A percentile compares a stretch with the other conserved stretches of the same genome.
phyloP scores from a whole-genome alignment of 2,888 invertebrate species.

The Pandemis cinnamomeana region DNA sequence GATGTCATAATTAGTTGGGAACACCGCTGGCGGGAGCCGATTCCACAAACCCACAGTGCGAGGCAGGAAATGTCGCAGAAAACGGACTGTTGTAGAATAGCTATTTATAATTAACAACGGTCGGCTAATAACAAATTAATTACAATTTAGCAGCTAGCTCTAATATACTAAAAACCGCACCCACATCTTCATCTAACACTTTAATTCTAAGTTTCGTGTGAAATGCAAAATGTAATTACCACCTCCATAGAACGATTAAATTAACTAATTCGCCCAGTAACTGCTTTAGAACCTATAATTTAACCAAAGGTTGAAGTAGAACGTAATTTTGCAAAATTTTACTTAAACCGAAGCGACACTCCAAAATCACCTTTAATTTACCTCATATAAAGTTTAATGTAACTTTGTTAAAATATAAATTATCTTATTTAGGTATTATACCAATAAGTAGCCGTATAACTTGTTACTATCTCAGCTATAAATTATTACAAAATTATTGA shows the following conservation, averaged over 20 bases:
- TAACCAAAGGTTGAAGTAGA: constrained; percentile 33
- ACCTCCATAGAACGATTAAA: constrained; percentile 28
- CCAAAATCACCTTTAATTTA: neutral
- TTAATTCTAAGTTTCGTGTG: constrained; percentile 9
- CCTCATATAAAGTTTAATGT: neutral
- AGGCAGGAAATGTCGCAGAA: too few species aligned
- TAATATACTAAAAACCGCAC: neutral
- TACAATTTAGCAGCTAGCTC: too few species aligned
- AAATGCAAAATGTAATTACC: constrained; percentile 36
- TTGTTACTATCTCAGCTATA: constrained; percentile 30
- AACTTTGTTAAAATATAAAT: constrained; percentile 13
- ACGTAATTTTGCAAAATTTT: constrained; percentile 5
- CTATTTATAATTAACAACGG: too few species aligned
- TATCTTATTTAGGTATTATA: constrained; percentile 39
- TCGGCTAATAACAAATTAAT: too few species aligned
- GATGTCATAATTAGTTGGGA: too few species aligned
- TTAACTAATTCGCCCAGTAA: constrained; percentile 37
- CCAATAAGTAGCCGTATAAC: constrained; percentile 37
- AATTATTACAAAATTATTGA: constrained; percentile 12
- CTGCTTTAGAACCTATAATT: constrained; percentile 33
- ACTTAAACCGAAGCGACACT: neutral
- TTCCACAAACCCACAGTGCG: too few species aligned
- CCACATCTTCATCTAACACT: neutral
- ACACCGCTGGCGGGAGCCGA: too few species aligned
- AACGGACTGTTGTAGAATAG: too few species aligned